A percentile compares a stretch with the other conserved stretches of the same genome.
These are phyloP conservation scores for Tinamus major DNA, from an alignment of 2,797 vertebrate genomes.

Conservation along the genomic window DNA sequence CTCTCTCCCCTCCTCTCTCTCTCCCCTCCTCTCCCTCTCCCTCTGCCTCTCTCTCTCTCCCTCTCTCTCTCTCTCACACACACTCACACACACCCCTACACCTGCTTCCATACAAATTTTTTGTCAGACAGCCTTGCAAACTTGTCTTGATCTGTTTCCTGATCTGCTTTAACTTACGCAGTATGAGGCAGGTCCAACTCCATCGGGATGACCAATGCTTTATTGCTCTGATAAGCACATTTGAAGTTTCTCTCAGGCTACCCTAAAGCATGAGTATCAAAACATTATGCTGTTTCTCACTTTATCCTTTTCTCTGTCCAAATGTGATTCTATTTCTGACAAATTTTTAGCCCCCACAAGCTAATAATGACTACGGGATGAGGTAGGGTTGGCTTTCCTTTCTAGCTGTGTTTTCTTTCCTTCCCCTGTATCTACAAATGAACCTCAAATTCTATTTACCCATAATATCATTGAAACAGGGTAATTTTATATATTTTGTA, in stretches of 20 bases:
- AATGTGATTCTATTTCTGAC: not conserved
- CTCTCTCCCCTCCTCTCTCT: too few species aligned
- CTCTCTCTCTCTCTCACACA: too few species aligned
- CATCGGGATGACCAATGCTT: not conserved
- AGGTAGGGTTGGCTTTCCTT: not conserved
- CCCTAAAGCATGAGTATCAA: not conserved
- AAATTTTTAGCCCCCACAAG: not conserved
- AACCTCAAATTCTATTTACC: fast-evolving
- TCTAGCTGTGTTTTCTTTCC: not conserved
- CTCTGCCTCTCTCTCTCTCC: not conserved
- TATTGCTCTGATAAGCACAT: not conserved
- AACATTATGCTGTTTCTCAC: too few species aligned
- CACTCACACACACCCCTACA: not conserved
- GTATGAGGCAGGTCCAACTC: not conserved
- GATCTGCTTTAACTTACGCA: not conserved
- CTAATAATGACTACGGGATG: not conserved
- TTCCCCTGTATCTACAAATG: not conserved
- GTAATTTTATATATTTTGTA: not conserved
- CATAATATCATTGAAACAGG: not conserved
- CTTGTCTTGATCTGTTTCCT: not conserved
- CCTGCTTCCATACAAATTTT: not conserved
- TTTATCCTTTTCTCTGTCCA: not conserved
- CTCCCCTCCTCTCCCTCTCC: not conserved
- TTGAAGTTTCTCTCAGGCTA: not conserved
- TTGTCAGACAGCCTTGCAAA: not conserved